Conservation (phyloP, 2,797 vertebrate genomes). For the Aselliscus stoliczkanus region DNA sequence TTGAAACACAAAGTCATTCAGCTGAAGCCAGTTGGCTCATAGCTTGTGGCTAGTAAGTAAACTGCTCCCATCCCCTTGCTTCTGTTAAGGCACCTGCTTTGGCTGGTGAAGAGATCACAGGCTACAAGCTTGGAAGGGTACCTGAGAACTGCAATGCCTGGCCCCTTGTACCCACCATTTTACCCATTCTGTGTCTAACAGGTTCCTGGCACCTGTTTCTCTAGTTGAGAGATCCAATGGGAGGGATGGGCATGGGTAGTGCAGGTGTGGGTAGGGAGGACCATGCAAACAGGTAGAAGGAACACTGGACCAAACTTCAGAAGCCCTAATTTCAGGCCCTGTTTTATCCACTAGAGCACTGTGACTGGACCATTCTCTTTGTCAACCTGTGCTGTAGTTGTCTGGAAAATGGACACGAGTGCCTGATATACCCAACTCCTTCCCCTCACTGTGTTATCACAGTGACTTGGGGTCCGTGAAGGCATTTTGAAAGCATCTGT, state of each 20-base stretch:
- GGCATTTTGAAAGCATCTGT: background rate
- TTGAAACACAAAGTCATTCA: background rate
- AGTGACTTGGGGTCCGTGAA: background rate
- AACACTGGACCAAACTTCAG: background rate
- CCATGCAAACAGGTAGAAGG: background rate
- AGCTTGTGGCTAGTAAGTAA: background rate
- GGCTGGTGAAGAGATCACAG: background rate
- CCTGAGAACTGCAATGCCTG: background rate
- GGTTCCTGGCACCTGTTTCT: background rate
- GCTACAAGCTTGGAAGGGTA: background rate
- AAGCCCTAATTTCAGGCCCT: background rate
- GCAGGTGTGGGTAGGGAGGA: too few species aligned
- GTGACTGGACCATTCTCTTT: accelerated
- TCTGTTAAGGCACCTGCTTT: background rate
- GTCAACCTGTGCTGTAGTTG: background rate
- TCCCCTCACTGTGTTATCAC: background rate
- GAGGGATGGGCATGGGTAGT: background rate
- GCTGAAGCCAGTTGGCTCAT: background rate
- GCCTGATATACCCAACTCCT: background rate
- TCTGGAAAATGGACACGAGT: background rate
- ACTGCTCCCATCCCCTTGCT: background rate
- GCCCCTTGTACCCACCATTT: background rate
- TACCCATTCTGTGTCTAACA: background rate
- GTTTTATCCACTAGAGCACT: background rate
- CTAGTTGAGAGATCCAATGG: background rate